A percentile compares a stretch with the other conserved stretches of the same genome.
These are phyloP conservation scores for Periplaneta americana DNA, from an alignment of 1,140 invertebrate genomes.

Conservation along the genomic window DNA sequence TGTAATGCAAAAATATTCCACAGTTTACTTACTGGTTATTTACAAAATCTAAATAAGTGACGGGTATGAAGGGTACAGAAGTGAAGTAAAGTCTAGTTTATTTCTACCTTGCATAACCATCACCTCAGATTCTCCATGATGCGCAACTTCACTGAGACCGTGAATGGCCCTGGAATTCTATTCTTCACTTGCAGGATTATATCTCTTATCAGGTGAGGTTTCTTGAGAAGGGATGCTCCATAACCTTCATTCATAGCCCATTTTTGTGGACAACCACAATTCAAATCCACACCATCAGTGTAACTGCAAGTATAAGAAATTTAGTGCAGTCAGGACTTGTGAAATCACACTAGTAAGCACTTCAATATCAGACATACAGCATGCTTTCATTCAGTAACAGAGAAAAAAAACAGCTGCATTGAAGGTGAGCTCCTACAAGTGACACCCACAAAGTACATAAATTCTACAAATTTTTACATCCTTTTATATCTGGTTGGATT, in stretches of 20 bases:
- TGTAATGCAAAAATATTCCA: too few species aligned
- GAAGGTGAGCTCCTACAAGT: too few species aligned
- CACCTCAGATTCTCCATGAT: constrained; percentile 52
- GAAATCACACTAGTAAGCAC: constrained; percentile 1
- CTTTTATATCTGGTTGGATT: too few species aligned
- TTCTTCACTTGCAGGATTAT: constrained; percentile 72
- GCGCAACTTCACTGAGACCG: constrained; percentile 90
- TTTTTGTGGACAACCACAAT: constrained; percentile 94
- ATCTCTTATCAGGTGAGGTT: constrained; percentile 79
- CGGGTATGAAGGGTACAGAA: too few species aligned
- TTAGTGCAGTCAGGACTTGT: constrained; percentile 16
- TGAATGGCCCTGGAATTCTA: constrained; percentile 64
- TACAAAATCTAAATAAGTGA: too few species aligned
- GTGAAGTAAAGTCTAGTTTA: neutral
- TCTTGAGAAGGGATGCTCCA: constrained; percentile 75
- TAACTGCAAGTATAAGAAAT: constrained; percentile 45
- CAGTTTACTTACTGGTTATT: too few species aligned
- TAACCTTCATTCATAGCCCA: constrained; percentile 92
- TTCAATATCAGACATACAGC: neutral
- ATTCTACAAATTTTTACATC: too few species aligned
- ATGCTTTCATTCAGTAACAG: too few species aligned
- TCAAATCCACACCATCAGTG: constrained; percentile 88
- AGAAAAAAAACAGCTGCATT: too few species aligned
- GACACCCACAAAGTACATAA: too few species aligned
- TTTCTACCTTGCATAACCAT: neutral